Conservation (phyloP, 2,113 vertebrate species). For the Stegastes partitus region DNA sequence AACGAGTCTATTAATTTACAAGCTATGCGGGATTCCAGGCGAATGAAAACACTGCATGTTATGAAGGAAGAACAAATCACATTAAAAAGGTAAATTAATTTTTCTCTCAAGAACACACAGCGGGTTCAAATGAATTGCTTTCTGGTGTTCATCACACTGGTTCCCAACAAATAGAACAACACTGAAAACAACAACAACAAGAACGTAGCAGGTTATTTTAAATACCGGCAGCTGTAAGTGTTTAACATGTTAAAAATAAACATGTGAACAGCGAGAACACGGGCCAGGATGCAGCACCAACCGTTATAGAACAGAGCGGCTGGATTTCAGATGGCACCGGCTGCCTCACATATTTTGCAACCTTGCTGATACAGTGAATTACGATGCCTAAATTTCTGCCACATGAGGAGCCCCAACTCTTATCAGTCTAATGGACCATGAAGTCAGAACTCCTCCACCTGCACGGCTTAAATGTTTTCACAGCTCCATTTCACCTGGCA, state of each 20-base stretch:
- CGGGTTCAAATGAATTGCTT: background rate
- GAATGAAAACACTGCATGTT: background rate
- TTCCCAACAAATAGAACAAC: background rate
- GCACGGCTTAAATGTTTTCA: constrained; percentile 78
- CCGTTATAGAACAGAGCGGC: constrained; percentile 63
- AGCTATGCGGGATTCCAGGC: background rate
- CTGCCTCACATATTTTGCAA: constrained; percentile 68
- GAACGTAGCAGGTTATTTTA: constrained; percentile 25
- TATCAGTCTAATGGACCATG: constrained; percentile 82
- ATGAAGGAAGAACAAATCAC: background rate
- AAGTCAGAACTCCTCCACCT: constrained; percentile 82
- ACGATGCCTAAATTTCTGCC: constrained; percentile 72
- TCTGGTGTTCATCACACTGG: background rate
- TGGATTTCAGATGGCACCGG: constrained; percentile 70
- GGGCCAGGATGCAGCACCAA: constrained; percentile 50
- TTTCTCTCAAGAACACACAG: background rate
- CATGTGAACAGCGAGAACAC: constrained; percentile 46
- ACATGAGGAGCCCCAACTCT: constrained; percentile 72
- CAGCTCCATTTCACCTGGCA: constrained; percentile 79
- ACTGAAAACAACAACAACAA: background rate
- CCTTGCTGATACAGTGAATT: constrained; percentile 72
- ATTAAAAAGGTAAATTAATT: background rate
- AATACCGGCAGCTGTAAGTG: background rate
- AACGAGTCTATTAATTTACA: constrained; percentile 1
- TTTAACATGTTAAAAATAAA: constrained; percentile 39